A percentile compares a stretch with the other conserved stretches of the same genome.
Conservation (phyloP, 2,888 invertebrate species). For the Hecatera dysodea region DNA sequence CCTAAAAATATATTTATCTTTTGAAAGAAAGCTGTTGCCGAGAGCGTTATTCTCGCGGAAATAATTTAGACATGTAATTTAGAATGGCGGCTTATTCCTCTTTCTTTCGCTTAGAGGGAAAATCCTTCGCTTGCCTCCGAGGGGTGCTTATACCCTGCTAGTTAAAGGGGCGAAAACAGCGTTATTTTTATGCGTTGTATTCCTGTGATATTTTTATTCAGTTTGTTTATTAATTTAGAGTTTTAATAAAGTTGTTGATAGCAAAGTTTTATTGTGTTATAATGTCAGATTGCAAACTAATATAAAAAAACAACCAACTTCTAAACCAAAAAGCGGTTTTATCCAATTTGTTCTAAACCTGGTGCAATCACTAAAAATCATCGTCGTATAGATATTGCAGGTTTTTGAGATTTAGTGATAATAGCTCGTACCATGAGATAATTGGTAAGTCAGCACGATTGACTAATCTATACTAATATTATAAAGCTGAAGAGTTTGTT, state of each 20-base stretch:
- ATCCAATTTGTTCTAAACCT: too few species aligned
- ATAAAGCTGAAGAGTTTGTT: too few species aligned
- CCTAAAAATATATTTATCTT: constrained; percentile 50
- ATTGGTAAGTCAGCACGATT: neutral
- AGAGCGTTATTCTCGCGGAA: constrained; percentile 46
- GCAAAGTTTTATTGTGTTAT: too few species aligned
- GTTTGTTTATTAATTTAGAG: neutral
- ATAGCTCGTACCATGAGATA: neutral
- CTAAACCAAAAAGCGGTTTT: too few species aligned
- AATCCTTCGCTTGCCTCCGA: constrained; percentile 34
- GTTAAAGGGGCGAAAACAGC: neutral
- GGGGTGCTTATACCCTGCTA: constrained; percentile 3
- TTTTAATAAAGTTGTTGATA: neutral
- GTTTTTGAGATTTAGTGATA: neutral
- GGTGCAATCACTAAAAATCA: too few species aligned
- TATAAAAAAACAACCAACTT: too few species aligned
- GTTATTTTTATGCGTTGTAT: constrained; percentile 3
- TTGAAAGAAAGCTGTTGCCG: constrained; percentile 47
- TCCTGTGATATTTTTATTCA: neutral
- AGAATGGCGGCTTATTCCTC: constrained; percentile 51
- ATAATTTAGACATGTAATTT: constrained; percentile 57
- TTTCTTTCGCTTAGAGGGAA: constrained; percentile 40
- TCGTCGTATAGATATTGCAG: too few species aligned
- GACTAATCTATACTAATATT: too few species aligned
- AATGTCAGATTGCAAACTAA: too few species aligned